Conservation (phyloP, 2,888 invertebrate species). For the Tinea trinotella region DNA sequence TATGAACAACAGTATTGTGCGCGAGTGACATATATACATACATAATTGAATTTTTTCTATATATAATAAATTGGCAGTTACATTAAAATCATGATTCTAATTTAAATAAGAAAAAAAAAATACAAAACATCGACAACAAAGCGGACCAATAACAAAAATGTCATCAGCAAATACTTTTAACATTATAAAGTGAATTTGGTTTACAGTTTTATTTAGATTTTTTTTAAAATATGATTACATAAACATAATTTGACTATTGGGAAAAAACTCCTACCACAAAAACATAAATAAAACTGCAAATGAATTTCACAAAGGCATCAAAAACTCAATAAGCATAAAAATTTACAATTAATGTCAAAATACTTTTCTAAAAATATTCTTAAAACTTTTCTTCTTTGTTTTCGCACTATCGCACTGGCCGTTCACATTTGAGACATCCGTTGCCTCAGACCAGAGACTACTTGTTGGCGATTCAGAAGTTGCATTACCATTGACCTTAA, state of each 20-base stretch:
- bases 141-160: neutral
- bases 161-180: no score
- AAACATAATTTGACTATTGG: no score
- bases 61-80: conserved; percentile 7
- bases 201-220: no score
- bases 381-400: conserved; percentile 77
- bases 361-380: conserved; percentile 84
- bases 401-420: conserved; percentile 54
- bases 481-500: conserved; percentile 51
- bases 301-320: conserved; percentile 21
- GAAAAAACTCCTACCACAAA: no score
- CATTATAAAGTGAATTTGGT: no score
- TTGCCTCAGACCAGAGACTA: conserved; percentile 63
- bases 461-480: conserved; percentile 61
- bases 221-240: no score
- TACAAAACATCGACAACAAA: neutral
- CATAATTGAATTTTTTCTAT: no score
- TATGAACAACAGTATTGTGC: no score
- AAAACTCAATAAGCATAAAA: conserved; percentile 27
- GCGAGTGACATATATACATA: no score
- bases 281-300: neutral
- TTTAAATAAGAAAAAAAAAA: neutral
- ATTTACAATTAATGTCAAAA: conserved; percentile 64
- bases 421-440: conserved; percentile 51
- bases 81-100: neutral